Conservation (phyloP, 2,888 invertebrate species). For the Sepioteuthis lessoniana region DNA sequence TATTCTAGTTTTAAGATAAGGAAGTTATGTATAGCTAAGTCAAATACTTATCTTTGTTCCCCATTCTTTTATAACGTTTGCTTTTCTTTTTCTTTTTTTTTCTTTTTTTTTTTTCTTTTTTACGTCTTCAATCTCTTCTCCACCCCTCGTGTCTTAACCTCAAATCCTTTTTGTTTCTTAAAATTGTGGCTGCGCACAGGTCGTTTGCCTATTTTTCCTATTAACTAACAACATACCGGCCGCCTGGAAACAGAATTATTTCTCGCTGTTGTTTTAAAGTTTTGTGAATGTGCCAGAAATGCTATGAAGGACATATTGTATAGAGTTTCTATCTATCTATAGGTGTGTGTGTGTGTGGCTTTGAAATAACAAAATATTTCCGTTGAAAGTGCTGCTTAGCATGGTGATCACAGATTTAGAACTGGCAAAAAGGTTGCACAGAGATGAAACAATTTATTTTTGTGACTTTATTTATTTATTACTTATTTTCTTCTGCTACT, state of each 20-base stretch:
- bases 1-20: no score
- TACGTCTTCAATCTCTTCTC: no score
- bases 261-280: background rate
- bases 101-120: no score
- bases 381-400: background rate
- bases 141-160: no score
- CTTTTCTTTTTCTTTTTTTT: no score
- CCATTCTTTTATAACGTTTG: no score
- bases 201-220: background rate
- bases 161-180: background rate
- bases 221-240: background rate
- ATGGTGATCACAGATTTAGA: background rate
- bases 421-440: background rate
- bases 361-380: background rate
- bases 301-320: background rate
- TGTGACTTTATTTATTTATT: background rate
- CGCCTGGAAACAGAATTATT: conserved; percentile 1
- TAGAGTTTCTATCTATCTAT: background rate
- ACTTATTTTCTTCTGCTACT: background rate
- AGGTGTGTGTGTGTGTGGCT: background rate
- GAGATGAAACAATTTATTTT: background rate
- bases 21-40: no score
- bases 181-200: background rate
- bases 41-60: no score
- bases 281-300: background rate